Percentiles rank a stretch among this genome's conserved stretches.
These are phyloP conservation scores for Elaphurus davidianus DNA, from an alignment of 2,113 vertebrate genomes.

Conservation along the genomic window DNA sequence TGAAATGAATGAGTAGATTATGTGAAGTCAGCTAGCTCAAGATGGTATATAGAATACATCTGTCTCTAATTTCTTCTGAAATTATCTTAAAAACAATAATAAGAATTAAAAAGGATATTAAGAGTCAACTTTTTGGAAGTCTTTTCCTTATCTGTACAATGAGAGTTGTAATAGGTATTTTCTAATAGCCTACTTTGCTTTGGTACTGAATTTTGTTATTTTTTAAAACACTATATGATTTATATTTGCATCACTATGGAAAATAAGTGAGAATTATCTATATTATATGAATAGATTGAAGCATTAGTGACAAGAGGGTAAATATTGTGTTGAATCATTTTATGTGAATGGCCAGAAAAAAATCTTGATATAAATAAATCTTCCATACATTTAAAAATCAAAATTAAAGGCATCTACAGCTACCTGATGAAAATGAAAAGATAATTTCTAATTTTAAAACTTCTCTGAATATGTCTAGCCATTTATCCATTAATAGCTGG, in stretches of 20 bases:
- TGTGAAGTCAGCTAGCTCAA: neutral
- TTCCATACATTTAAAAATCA: neutral
- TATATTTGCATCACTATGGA: neutral
- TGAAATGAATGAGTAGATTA: neutral
- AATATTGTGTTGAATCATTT: neutral
- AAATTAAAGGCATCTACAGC: neutral
- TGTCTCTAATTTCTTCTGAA: neutral
- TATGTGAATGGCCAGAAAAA: neutral
- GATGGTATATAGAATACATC: neutral
- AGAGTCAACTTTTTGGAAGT: neutral
- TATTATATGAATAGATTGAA: neutral
- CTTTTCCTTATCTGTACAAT: neutral
- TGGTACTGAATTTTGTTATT: neutral
- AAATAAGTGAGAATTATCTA: neutral
- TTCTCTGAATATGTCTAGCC: neutral
- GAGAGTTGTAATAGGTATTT: neutral
- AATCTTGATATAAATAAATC: neutral
- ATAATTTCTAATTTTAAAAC: neutral
- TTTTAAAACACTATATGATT: neutral
- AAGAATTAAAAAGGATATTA: neutral
- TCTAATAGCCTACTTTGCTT: neutral
- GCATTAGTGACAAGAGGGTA: neutral
- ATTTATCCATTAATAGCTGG: neutral
- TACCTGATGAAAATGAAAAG: neutral
- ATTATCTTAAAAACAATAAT: neutral